Percentiles rank a stretch among this genome's conserved stretches.
Conservation (phyloP, 2,888 invertebrate genomes). For the Ophion ventricosus region DNA sequence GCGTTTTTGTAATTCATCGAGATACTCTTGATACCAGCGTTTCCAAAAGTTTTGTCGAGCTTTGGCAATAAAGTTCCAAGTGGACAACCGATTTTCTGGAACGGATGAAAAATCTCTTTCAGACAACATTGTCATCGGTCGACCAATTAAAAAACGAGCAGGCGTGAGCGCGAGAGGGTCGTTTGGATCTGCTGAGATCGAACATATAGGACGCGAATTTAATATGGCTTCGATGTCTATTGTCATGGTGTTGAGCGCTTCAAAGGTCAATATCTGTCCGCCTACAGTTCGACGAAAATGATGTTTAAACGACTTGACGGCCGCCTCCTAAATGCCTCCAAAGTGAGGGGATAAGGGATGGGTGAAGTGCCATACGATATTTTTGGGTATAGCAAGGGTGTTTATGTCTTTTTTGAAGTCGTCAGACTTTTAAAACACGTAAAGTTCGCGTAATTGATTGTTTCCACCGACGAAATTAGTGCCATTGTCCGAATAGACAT, state of each 20-base stretch:
- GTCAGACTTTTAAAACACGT: conserved; percentile 37
- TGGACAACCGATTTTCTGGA: no score
- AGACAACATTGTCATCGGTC: no score
- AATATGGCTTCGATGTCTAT: conserved; percentile 56
- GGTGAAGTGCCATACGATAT: conserved; percentile 51
- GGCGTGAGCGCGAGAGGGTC: no score
- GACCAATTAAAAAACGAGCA: no score
- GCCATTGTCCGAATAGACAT: no score
- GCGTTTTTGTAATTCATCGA: conserved; percentile 70
- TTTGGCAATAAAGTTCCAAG: no score
- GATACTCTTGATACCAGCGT: conserved; percentile 70
- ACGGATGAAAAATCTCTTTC: no score
- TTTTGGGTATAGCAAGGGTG: not conserved
- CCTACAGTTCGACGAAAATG: conserved; percentile 54
- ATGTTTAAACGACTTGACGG: conserved; percentile 59
- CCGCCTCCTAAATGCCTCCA: conserved; percentile 63
- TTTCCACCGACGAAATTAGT: conserved; percentile 64
- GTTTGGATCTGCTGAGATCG: no score
- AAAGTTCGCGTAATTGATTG: conserved; percentile 57
- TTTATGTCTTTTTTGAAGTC: no score
- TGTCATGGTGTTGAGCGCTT: conserved; percentile 52
- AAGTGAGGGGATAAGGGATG: conserved; percentile 60
- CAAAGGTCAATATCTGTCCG: conserved; percentile 43
- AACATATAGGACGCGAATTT: conserved; percentile 56
- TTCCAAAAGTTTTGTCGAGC: no score